Conservation (phyloP, 2,888 invertebrate genomes). For the Phanerotoma sp. region DNA sequence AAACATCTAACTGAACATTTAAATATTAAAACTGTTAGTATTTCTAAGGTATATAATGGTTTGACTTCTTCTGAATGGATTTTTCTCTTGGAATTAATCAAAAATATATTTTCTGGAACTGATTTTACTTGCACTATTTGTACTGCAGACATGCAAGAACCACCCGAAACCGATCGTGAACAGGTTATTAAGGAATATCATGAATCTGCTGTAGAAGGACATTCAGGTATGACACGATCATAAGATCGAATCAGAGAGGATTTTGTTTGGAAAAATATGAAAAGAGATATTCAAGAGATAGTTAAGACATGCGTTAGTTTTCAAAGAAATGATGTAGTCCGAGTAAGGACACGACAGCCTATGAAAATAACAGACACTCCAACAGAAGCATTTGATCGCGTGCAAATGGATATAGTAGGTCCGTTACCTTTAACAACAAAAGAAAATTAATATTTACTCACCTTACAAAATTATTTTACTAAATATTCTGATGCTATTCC, state of each 20-base stretch:
- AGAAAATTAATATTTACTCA: slow-evolving; percentile 22
- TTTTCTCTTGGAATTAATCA: no score
- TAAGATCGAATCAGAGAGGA: slow-evolving; percentile 18
- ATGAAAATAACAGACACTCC: slow-evolving; percentile 33
- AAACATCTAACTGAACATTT: neutral
- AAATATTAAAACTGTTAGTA: no score
- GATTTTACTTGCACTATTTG: neutral
- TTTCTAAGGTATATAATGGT: no score
- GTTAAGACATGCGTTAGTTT: slow-evolving; percentile 27
- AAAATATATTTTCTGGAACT: no score
- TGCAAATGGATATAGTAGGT: slow-evolving; percentile 36
- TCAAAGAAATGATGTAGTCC: slow-evolving; percentile 29
- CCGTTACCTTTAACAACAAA: slow-evolving; percentile 25
- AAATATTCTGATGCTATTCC: slow-evolving; percentile 26
- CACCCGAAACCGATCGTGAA: neutral
- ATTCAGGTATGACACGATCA: slow-evolving; percentile 22
- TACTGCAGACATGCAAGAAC: neutral
- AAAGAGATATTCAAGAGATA: slow-evolving; percentile 25
- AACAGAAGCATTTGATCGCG: slow-evolving; percentile 19
- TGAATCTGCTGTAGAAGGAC: slow-evolving; percentile 20
- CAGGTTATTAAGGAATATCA: neutral
- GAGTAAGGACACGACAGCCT: slow-evolving; percentile 24
- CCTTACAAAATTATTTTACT: slow-evolving; percentile 24
- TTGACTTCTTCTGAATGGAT: no score
- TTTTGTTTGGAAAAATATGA: slow-evolving; percentile 26